These are phyloP conservation scores for Diplolepis rosae DNA, from an alignment of 2,888 invertebrate genomes.

Conservation along the genomic window DNA sequence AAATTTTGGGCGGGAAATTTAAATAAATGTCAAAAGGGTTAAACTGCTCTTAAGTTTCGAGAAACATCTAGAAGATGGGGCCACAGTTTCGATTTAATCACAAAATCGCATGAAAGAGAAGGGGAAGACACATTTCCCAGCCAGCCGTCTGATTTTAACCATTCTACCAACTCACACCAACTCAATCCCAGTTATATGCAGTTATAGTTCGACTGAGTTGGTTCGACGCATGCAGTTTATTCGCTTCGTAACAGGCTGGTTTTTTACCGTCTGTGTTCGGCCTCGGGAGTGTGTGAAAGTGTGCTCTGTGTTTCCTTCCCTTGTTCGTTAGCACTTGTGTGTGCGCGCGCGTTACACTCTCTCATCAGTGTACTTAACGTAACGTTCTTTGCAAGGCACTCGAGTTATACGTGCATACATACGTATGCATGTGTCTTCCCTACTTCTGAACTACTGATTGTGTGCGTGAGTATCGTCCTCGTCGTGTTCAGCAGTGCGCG, in stretches of 20 bases:
- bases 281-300: slow-evolving; percentile 8
- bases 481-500: slow-evolving; percentile 15
- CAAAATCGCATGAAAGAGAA: slow-evolving; percentile 4
- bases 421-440: neutral
- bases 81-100: neutral
- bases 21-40: too few species aligned
- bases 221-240: slow-evolving; percentile 6
- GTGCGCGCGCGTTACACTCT: slow-evolving; percentile 2
- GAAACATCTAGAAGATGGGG: neutral
- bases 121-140: neutral
- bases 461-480: slow-evolving; percentile 11
- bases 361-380: neutral
- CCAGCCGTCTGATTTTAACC: neutral
- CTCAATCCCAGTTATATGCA: too few species aligned
- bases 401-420: neutral
- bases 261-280: slow-evolving; percentile 4
- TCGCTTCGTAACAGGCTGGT: slow-evolving; percentile 9
- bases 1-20: too few species aligned
- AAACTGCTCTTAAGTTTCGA: neutral
- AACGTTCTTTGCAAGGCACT: neutral
- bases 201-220: neutral
- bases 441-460: neutral
- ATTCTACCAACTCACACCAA: neutral
- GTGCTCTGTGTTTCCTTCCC: slow-evolving; percentile 1
- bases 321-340: neutral